phyloP scores from a whole-genome alignment of 2,888 invertebrate species.

The Aleiodes alternator region DNA sequence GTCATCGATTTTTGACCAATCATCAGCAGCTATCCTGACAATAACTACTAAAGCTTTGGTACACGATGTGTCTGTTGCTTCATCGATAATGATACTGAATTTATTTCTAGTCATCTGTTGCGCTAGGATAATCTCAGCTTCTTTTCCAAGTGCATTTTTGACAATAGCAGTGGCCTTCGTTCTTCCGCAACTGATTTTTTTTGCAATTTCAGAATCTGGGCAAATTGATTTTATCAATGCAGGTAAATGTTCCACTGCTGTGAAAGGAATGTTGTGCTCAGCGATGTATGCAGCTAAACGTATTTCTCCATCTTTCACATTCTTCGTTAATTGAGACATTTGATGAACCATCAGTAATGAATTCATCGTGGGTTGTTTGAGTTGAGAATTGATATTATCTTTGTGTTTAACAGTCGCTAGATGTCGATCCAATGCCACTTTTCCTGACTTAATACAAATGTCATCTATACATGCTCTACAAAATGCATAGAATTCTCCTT shows the following conservation, averaged over 20 bases:
- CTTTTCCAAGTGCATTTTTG: conserved; percentile 49
- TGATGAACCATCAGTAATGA: not conserved
- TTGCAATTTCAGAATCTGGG: conserved; percentile 33
- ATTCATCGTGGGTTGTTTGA: not conserved
- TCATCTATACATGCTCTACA: not conserved
- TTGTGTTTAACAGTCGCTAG: not conserved
- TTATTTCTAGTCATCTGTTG: conserved; percentile 48
- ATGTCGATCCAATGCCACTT: conserved; percentile 2
- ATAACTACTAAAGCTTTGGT: conserved; percentile 61
- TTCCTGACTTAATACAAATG: conserved; percentile 2
- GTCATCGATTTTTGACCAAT: conserved; percentile 43
- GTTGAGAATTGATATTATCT: not conserved
- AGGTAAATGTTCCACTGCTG: conserved; percentile 22
- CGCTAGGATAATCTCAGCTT: conserved; percentile 49
- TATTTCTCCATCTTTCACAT: not conserved
- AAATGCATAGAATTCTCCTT: not conserved
- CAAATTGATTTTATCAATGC: conserved; percentile 27
- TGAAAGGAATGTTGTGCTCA: conserved; percentile 36
- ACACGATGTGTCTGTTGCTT: conserved; percentile 59
- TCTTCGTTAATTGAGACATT: not conserved
- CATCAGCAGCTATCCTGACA: conserved; percentile 48
- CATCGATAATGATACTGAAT: conserved; percentile 59
- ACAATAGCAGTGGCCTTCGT: conserved; percentile 32
- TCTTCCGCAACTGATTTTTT: conserved; percentile 9
- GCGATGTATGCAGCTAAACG: conserved; percentile 12